Conservation (phyloP, 2,113 vertebrate species). For the Lethenteron camtschaticum region DNA sequence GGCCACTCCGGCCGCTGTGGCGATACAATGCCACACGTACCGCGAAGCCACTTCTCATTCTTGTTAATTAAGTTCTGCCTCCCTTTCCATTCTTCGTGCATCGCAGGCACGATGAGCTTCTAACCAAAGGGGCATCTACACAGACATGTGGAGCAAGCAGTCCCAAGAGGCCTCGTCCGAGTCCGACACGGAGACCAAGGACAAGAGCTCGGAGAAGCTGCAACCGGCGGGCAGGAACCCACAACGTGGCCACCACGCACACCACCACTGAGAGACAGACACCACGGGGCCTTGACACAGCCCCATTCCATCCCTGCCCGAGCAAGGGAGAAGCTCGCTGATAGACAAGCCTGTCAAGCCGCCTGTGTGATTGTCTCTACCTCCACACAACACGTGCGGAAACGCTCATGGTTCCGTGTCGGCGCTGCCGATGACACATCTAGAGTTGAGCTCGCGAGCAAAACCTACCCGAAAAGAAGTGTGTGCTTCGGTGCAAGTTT, state of each 20-base stretch:
- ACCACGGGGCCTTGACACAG: too few relatives aligned
- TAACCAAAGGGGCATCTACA: conserved; percentile 53
- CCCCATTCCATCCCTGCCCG: too few relatives aligned
- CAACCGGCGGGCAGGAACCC: conserved; percentile 21
- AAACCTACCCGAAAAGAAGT: too few relatives aligned
- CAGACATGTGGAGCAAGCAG: conserved; percentile 71
- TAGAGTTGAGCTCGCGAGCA: too few relatives aligned
- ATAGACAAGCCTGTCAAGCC: too few relatives aligned
- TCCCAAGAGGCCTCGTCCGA: conserved; percentile 28
- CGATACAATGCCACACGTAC: not conserved
- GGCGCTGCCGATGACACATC: too few relatives aligned
- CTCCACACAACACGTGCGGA: too few relatives aligned
- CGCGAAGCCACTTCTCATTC: not conserved
- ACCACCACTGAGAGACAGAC: too few relatives aligned
- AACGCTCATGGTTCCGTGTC: too few relatives aligned
- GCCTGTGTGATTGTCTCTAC: too few relatives aligned
- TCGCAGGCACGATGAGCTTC: conserved; percentile 52
- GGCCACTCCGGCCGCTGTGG: not conserved
- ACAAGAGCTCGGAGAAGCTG: conserved; percentile 30
- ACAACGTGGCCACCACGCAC: not conserved
- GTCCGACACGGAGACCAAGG: conserved; percentile 34
- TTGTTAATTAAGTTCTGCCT: not conserved
- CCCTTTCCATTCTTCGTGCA: not conserved
- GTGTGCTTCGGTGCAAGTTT: too few relatives aligned
- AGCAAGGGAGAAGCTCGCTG: too few relatives aligned